Percentiles rank a stretch among this genome's conserved stretches.
phyloP scores from a whole-genome alignment of 2,797 vertebrate species.

The Ptychadena robeensis region DNA sequence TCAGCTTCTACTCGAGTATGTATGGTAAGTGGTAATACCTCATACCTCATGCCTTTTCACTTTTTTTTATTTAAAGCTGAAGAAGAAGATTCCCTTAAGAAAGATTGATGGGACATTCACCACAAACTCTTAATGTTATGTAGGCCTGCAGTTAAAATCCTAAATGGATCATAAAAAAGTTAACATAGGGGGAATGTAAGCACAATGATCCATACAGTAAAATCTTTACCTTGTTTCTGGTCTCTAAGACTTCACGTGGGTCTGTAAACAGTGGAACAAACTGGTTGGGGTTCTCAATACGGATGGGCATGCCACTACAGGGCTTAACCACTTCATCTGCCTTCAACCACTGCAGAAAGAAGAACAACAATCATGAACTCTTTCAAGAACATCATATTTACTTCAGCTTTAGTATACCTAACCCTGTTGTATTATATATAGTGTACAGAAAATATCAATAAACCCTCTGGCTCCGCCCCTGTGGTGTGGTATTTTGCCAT shows the following conservation, averaged over 20 bases:
- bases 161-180: neutral
- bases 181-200: neutral
- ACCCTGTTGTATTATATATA: neutral
- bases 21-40: no score
- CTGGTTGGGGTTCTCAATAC: constrained; percentile 95
- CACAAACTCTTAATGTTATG: no score
- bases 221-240: constrained; percentile 90
- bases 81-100: no score
- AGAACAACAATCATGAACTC: neutral
- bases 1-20: no score
- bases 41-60: no score
- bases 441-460: neutral
- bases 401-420: no score
- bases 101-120: no score
- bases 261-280: constrained; percentile 97
- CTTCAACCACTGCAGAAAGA: constrained; percentile 86
- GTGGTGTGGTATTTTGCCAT: no score
- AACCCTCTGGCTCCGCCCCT: neutral
- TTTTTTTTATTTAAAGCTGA: no score
- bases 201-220: neutral
- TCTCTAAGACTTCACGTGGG: constrained; percentile 94
- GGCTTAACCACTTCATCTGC: constrained; percentile 85
- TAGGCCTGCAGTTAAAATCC: no score
- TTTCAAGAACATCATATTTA: neutral
- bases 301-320: constrained; percentile 88